Conservation (phyloP, 1,140 invertebrate species). For the Archegozetes longisetosus region DNA sequence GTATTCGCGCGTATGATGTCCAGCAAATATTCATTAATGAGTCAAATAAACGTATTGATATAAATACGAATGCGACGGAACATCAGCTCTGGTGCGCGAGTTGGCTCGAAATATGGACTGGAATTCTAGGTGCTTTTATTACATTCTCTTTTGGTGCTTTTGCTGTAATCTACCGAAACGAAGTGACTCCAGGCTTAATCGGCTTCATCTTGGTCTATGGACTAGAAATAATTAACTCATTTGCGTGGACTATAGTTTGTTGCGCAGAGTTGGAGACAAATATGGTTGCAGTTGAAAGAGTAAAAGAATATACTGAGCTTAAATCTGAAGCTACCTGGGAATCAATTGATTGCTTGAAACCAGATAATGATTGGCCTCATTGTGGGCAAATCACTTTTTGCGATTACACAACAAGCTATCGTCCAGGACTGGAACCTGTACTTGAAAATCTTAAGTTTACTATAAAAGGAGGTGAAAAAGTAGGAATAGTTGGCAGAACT, state of each 20-base stretch:
- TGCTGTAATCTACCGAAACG: conserved; percentile 54
- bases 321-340: conserved; percentile 32
- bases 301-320: conserved; percentile 49
- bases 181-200: conserved; percentile 53
- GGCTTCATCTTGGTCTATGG: conserved; percentile 79
- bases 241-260: conserved; percentile 43
- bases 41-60: conserved; percentile 35
- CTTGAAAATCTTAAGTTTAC: conserved; percentile 50
- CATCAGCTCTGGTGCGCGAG: conserved; percentile 23
- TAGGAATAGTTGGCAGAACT: conserved; percentile 51
- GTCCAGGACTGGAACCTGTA: conserved; percentile 62
- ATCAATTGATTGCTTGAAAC: not conserved
- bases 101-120: conserved; percentile 29
- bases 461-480: conserved; percentile 54
- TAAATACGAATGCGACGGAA: conserved; percentile 33
- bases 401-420: conserved; percentile 56
- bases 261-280: conserved; percentile 45
- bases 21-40: conserved; percentile 27
- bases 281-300: conserved; percentile 44
- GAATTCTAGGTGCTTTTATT: conserved; percentile 33
- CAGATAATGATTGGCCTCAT: conserved; percentile 48
- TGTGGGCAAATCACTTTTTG: conserved; percentile 55
- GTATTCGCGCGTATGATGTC: conserved; percentile 28
- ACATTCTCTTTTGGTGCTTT: conserved; percentile 51
- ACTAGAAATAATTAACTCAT: conserved; percentile 46